These are phyloP conservation scores for Ciconia stormi DNA, from an alignment of 2,113 vertebrate genomes.

Conservation along the genomic window DNA sequence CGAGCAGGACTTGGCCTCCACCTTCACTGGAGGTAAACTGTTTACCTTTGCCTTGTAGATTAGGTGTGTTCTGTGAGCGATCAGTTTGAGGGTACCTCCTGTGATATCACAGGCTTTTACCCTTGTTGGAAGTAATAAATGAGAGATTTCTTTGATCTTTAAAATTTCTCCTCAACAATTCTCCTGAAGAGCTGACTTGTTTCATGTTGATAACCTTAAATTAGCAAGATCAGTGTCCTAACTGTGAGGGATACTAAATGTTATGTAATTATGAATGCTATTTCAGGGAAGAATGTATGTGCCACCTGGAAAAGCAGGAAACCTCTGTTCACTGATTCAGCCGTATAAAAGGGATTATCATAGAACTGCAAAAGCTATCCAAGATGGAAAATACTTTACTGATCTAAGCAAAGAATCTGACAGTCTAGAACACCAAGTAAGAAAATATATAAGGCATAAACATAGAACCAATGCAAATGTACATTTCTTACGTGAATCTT, in stretches of 20 bases:
- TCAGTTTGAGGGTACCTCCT: not conserved
- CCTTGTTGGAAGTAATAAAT: not conserved
- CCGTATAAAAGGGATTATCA: not conserved
- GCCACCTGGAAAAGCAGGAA: not conserved
- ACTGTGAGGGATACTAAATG: not conserved
- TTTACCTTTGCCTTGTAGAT: not conserved
- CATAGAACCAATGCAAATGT: not conserved
- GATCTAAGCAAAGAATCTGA: not conserved
- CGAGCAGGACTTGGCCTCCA: not conserved
- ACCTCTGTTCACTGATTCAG: not conserved
- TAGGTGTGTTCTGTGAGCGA: not conserved
- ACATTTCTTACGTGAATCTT: not conserved
- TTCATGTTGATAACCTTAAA: not conserved
- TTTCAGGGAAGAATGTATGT: not conserved
- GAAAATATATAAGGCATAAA: not conserved
- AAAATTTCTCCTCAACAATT: not conserved
- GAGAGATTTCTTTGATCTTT: not conserved
- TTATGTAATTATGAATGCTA: not conserved
- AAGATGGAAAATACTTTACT: not conserved
- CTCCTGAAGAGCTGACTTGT: not conserved
- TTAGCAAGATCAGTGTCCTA: not conserved
- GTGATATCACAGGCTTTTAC: not conserved
- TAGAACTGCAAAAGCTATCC: not conserved
- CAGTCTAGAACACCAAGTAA: not conserved
- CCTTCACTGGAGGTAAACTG: not conserved